Percentiles rank a stretch among this genome's conserved stretches.
Conservation (phyloP, 2,888 invertebrate species). For the Limnephilus auricula region DNA sequence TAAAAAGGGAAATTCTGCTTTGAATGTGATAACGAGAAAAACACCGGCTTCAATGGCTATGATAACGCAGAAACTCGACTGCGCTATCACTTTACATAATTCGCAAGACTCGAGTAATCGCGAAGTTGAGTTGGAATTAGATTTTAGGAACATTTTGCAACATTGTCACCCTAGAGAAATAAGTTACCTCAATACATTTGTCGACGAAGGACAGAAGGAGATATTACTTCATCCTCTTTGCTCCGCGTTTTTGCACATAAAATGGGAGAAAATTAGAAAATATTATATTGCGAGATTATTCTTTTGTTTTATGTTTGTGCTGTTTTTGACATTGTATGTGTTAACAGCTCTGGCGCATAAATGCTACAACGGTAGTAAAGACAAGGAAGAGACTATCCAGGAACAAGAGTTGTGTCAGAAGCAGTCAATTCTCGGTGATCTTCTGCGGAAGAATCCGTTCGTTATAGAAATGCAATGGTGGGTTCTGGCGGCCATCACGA, state of each 20-base stretch:
- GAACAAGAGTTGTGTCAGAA: conserved; percentile 87
- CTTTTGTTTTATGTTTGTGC: conserved; percentile 87
- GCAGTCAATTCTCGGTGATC: conserved; percentile 86
- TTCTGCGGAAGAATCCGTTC: conserved; percentile 85
- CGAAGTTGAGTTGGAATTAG: conserved; percentile 89
- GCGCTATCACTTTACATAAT: conserved; percentile 87
- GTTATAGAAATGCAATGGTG: conserved; percentile 92
- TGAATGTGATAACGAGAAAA: conserved; percentile 91
- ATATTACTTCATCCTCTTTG: conserved; percentile 91
- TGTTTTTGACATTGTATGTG: conserved; percentile 89
- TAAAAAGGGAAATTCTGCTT: conserved; percentile 90
- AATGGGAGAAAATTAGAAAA: conserved; percentile 94
- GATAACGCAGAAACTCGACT: conserved; percentile 89
- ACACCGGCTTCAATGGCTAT: conserved; percentile 91
- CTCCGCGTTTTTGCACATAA: conserved; percentile 91
- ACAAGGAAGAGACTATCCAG: conserved; percentile 84
- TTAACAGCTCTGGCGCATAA: conserved; percentile 90
- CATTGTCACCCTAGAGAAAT: conserved; percentile 91
- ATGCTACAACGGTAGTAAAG: conserved; percentile 89
- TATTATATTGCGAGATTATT: conserved; percentile 89
- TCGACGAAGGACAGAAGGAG: conserved; percentile 93
- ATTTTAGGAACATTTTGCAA: conserved; percentile 89
- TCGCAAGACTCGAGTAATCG: conserved; percentile 87
- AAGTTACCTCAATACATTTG: conserved; percentile 90
- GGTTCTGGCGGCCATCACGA: conserved; percentile 86